Percentiles rank a stretch among this genome's conserved stretches.
These are phyloP conservation scores for Pollenia angustigena DNA, from an alignment of 2,888 invertebrate species.

Conservation along the genomic window DNA sequence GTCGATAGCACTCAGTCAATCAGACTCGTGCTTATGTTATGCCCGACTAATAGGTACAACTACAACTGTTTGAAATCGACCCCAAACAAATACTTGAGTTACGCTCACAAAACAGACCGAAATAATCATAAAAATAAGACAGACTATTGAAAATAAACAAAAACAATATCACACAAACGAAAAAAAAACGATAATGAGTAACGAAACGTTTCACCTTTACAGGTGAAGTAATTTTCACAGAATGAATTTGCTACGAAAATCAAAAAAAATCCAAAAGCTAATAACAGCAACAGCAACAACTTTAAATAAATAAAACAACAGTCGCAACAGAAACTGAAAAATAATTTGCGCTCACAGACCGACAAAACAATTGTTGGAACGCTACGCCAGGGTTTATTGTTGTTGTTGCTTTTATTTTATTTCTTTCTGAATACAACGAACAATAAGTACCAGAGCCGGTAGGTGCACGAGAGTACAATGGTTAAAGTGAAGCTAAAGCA, in stretches of 20 bases:
- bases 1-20: constrained; percentile 8
- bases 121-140: constrained; percentile 4
- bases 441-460: constrained; percentile 18
- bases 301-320: constrained; percentile 25
- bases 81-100: constrained; percentile 53
- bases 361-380: constrained; percentile 39
- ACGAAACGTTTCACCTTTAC: constrained; percentile 79
- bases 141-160: constrained; percentile 45
- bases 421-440: constrained; percentile 33
- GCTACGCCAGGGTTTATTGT: constrained; percentile 17
- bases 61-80: constrained; percentile 44
- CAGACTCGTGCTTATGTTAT: constrained; percentile 48
- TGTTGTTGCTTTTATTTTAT: background rate
- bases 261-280: constrained; percentile 68
- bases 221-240: constrained; percentile 83
- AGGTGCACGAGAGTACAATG: constrained; percentile 29
- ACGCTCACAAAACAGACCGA: constrained; percentile 45
- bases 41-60: constrained; percentile 2
- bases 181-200: constrained; percentile 46
- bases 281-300: constrained; percentile 30
- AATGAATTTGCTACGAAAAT: constrained; percentile 79
- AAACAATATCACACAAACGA: constrained; percentile 17
- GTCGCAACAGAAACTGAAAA: constrained; percentile 35
- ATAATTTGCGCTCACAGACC: constrained; percentile 54
- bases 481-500: constrained; percentile 23